These are phyloP conservation scores for Drosophila peninsularis DNA, from an alignment of 2,888 invertebrate species.

Conservation along the genomic window DNA sequence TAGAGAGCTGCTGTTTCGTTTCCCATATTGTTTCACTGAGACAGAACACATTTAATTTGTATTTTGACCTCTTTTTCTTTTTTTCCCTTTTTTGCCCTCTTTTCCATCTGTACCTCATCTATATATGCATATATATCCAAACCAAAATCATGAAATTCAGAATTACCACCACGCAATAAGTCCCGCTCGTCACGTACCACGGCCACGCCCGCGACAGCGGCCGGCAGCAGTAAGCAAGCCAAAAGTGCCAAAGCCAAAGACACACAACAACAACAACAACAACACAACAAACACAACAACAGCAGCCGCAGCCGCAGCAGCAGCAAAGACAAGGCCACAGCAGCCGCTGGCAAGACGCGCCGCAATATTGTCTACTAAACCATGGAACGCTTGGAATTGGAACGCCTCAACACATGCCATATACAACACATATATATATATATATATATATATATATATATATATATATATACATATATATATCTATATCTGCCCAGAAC, in stretches of 20 bases:
- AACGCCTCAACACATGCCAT: constrained; percentile 35
- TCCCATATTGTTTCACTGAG: constrained; percentile 25
- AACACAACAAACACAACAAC: constrained; percentile 45
- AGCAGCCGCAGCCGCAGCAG: constrained; percentile 65
- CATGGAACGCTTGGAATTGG: constrained; percentile 39
- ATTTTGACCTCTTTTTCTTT: constrained; percentile 55
- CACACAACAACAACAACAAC: constrained; percentile 51
- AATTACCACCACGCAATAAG: constrained; percentile 81
- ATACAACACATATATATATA: constrained; percentile 4
- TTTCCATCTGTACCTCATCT: constrained; percentile 1
- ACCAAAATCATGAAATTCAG: constrained; percentile 62
- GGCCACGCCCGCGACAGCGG: constrained; percentile 51
- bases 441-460: background rate
- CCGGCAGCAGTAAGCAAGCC: constrained; percentile 60
- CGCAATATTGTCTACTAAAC: constrained; percentile 81
- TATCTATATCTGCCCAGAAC: constrained; percentile 5
- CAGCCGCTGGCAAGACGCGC: constrained; percentile 62
- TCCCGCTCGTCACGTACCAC: constrained; percentile 81
- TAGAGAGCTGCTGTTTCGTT: constrained; percentile 20
- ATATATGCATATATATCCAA: background rate
- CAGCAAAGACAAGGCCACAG: constrained; percentile 71
- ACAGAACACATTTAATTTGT: constrained; percentile 51
- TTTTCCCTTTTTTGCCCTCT: constrained; percentile 35
- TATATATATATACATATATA: constrained; percentile 3
- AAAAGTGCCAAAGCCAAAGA: constrained; percentile 78